phyloP scores from a whole-genome alignment of 1,140 invertebrate species.

The Drosophila nikananu region DNA sequence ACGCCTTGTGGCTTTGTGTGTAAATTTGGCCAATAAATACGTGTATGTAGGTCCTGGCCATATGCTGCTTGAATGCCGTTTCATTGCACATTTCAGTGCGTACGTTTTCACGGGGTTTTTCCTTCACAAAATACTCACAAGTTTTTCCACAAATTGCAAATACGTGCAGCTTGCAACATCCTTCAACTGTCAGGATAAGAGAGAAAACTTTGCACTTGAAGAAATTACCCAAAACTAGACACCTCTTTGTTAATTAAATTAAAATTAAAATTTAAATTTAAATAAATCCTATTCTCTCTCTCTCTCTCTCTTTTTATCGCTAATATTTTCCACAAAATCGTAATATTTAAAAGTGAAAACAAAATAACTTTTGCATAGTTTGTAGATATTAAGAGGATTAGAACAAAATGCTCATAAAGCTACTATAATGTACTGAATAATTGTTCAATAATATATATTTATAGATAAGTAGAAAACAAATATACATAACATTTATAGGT shows the following conservation, averaged over 20 bases:
- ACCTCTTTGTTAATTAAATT: too few species aligned
- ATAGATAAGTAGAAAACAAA: not conserved
- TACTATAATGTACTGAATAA: too few species aligned
- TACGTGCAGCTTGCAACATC: slow-evolving; percentile 39
- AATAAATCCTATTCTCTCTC: too few species aligned
- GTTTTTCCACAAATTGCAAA: slow-evolving; percentile 34
- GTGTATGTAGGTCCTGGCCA: slow-evolving; percentile 21
- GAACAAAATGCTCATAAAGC: too few species aligned
- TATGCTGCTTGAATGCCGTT: slow-evolving; percentile 64
- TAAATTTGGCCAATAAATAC: slow-evolving; percentile 59
- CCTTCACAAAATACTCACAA: slow-evolving; percentile 18
- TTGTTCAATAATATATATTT: not conserved
- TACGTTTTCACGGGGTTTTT: slow-evolving; percentile 26
- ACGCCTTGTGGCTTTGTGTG: slow-evolving; percentile 72
- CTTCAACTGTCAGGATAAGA: not conserved
- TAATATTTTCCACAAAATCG: too few species aligned
- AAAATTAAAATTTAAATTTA: too few species aligned
- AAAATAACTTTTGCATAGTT: too few species aligned
- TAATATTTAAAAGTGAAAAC: too few species aligned
- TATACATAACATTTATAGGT: not conserved
- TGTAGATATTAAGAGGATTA: too few species aligned
- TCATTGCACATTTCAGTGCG: slow-evolving; percentile 63
- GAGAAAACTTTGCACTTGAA: not conserved
- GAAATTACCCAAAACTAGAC: too few species aligned
- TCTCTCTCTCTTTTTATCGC: too few species aligned